A percentile compares a stretch with the other conserved stretches of the same genome.
Evolutionary conservation across 2,888 invertebrate genomes (phyloP).

Genomic region (Amblyjoppa proteus): DNA sequence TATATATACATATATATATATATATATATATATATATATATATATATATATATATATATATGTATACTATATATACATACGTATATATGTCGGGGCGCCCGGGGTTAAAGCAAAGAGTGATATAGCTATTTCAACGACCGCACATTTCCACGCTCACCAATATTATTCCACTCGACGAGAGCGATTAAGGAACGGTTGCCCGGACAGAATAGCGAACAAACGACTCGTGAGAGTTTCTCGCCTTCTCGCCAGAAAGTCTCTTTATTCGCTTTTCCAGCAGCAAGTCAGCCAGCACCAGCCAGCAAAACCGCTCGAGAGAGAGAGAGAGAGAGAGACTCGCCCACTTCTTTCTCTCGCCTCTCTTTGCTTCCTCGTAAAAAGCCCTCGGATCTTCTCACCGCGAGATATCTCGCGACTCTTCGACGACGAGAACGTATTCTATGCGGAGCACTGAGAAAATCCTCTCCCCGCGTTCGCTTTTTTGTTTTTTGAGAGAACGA

Average conservation of each 20-base stretch:
- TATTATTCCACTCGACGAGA: conserved; percentile 71
- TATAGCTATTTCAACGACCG: conserved; percentile 36
- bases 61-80: neutral
- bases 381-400: conserved; percentile 46
- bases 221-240: conserved; percentile 65
- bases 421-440: conserved; percentile 49
- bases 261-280: conserved; percentile 47
- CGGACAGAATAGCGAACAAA: conserved; percentile 63
- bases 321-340: neutral
- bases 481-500: conserved; percentile 49
- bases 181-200: conserved; percentile 67
- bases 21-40: neutral
- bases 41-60: neutral
- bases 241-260: conserved; percentile 54
- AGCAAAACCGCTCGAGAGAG: conserved; percentile 57
- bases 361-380: conserved; percentile 42
- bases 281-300: conserved; percentile 36
- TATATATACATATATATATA: neutral
- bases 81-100: too few relatives aligned
- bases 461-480: conserved; percentile 26
- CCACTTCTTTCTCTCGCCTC: conserved; percentile 46
- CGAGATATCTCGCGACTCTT: conserved; percentile 45
- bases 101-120: neutral
- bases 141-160: conserved; percentile 40
- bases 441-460: conserved; percentile 30